Conservation (phyloP, 2,888 invertebrate genomes). For the Exocentrus adspersus region DNA sequence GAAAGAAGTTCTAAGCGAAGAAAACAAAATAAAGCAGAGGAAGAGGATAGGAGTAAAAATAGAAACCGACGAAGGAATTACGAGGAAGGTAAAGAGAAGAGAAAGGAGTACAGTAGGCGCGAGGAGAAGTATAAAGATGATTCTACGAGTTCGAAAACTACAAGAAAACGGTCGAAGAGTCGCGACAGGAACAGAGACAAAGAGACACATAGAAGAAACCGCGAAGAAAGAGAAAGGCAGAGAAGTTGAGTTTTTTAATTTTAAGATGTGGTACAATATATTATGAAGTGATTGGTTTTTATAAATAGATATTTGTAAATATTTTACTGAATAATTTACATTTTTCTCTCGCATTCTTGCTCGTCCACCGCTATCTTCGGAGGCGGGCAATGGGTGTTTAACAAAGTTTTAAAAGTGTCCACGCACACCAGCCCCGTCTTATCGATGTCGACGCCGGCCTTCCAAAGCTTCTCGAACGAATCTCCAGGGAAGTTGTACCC, state of each 20-base stretch:
- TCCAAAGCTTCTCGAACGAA: conserved; percentile 66
- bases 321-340: too few relatives aligned
- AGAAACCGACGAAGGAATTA: not conserved
- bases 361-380: conserved; percentile 47
- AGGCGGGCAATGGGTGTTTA: conserved; percentile 50
- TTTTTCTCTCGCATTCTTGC: conserved; percentile 36
- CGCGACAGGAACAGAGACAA: not conserved
- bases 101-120: conserved; percentile 37
- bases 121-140: conserved; percentile 37
- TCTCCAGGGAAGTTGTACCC: conserved; percentile 66
- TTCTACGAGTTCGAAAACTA: not conserved
- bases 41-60: not conserved
- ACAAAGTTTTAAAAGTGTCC: conserved; percentile 64
- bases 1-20: not conserved
- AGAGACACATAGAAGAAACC: conserved; percentile 20
- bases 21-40: conserved; percentile 6
- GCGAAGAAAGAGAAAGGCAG: conserved; percentile 47
- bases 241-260: conserved; percentile 32
- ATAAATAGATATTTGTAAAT: too few relatives aligned
- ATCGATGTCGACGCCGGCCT: conserved; percentile 65
- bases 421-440: conserved; percentile 67
- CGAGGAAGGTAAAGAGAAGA: conserved; percentile 2
- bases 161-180: conserved; percentile 36
- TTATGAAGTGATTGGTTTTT: conserved; percentile 3
- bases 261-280: conserved; percentile 25